Conservation (phyloP, 2,888 invertebrate species). For the Sylvicola fuscatus region DNA sequence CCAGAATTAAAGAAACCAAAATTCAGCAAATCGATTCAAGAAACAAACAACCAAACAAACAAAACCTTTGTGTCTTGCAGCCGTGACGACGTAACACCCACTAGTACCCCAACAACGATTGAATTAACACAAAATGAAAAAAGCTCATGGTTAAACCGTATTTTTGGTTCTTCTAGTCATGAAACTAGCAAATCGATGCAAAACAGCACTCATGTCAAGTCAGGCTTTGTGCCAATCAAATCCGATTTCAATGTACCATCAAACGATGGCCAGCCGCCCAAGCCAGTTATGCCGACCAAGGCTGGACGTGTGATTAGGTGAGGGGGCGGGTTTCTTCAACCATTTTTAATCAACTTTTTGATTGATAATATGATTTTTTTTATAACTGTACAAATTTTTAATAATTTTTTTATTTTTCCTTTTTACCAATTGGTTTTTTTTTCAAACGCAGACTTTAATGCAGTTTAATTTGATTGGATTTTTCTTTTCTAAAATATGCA, state of each 20-base stretch:
- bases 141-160: conserved; percentile 24
- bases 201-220: neutral
- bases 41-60: neutral
- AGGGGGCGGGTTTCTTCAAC: conserved; percentile 16
- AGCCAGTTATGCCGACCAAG: conserved; percentile 17
- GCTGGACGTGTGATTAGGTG: conserved; percentile 26
- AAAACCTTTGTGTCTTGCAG: conserved; percentile 2
- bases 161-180: conserved; percentile 13
- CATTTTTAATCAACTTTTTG: no score
- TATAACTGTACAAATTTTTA: neutral
- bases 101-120: conserved; percentile 13
- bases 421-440: no score
- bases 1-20: neutral
- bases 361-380: no score
- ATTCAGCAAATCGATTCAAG: neutral
- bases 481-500: conserved; percentile 1
- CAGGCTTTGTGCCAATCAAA: conserved; percentile 10
- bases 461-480: neutral
- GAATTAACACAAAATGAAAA: conserved; percentile 12
- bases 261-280: conserved; percentile 19
- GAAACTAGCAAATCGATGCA: neutral
- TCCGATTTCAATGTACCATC: conserved; percentile 24
- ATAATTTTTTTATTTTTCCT: no score
- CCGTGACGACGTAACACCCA: neutral
- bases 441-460: no score